A percentile compares a stretch with the other conserved stretches of the same genome.
These are phyloP conservation scores for Himantopus leucocephalus DNA, from an alignment of 2,113 vertebrate genomes.

Conservation along the genomic window DNA sequence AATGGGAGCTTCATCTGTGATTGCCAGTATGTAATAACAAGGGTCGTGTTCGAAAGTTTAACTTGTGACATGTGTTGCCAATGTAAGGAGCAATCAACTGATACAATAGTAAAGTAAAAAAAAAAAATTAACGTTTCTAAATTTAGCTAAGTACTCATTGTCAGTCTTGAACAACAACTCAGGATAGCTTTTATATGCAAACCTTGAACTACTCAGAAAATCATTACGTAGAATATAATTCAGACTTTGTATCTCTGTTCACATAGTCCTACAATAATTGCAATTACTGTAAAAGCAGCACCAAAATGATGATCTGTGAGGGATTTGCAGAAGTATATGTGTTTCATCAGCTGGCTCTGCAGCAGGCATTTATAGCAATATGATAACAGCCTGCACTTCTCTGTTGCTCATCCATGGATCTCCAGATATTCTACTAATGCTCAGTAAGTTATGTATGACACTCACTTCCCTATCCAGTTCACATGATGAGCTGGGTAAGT, in stretches of 20 bases:
- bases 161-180: constrained; percentile 22
- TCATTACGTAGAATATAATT: constrained; percentile 4
- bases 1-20: background rate
- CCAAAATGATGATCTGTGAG: constrained; percentile 26
- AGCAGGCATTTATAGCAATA: background rate
- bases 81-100: constrained; percentile 6
- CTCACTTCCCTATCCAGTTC: background rate
- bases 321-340: background rate
- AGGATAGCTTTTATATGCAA: constrained; percentile 12
- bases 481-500: background rate
- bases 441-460: background rate
- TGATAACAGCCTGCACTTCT: background rate
- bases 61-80: background rate
- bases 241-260: background rate
- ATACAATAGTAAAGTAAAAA: background rate
- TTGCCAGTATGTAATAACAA: background rate
- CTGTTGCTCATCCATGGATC: background rate
- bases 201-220: constrained; percentile 24
- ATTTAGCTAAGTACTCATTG: constrained; percentile 26
- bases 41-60: background rate
- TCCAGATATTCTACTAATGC: background rate
- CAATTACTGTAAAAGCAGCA: constrained; percentile 14
- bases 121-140: background rate
- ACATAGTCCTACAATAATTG: constrained; percentile 13
- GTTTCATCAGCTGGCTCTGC: constrained; percentile 30